These are phyloP conservation scores for Cyprinodon variegatus DNA, from an alignment of 2,113 vertebrate genomes.

Conservation along the genomic window DNA sequence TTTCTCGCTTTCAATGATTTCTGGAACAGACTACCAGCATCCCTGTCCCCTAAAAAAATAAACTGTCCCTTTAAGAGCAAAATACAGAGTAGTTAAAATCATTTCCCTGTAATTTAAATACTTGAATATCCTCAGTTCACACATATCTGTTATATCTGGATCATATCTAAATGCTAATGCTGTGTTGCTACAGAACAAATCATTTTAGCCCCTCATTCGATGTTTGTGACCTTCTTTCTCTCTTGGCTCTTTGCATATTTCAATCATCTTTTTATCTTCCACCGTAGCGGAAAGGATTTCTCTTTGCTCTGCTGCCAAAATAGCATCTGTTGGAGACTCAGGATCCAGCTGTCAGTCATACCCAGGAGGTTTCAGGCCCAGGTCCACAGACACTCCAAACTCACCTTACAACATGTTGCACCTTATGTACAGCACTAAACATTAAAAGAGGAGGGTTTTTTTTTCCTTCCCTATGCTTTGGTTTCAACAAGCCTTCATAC, in stretches of 20 bases:
- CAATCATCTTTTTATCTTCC: conserved; percentile 30
- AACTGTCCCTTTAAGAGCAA: neutral
- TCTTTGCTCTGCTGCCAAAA: conserved; percentile 15
- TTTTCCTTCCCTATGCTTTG: conserved; percentile 19
- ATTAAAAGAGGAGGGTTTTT: neutral
- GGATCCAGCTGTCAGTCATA: conserved; percentile 56
- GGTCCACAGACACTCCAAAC: conserved; percentile 25
- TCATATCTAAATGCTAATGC: conserved; percentile 18
- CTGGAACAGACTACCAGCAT: too few species aligned
- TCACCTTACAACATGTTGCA: conserved; percentile 16
- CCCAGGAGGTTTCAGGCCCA: conserved; percentile 39
- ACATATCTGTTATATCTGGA: conserved; percentile 9
- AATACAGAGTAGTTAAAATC: neutral
- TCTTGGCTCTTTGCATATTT: conserved; percentile 31
- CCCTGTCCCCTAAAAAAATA: too few species aligned
- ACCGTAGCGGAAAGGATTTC: conserved; percentile 11
- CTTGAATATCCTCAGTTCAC: neutral
- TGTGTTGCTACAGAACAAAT: conserved; percentile 9
- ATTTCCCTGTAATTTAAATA: neutral
- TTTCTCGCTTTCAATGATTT: too few species aligned
- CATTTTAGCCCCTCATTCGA: conserved; percentile 21
- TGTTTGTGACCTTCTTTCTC: conserved; percentile 7
- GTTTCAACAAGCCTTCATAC: conserved; percentile 24
- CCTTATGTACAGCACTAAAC: neutral
- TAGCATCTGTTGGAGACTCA: conserved; percentile 53